phyloP scores from a whole-genome alignment of 2,113 vertebrate species.

The Spea multiplicata region DNA sequence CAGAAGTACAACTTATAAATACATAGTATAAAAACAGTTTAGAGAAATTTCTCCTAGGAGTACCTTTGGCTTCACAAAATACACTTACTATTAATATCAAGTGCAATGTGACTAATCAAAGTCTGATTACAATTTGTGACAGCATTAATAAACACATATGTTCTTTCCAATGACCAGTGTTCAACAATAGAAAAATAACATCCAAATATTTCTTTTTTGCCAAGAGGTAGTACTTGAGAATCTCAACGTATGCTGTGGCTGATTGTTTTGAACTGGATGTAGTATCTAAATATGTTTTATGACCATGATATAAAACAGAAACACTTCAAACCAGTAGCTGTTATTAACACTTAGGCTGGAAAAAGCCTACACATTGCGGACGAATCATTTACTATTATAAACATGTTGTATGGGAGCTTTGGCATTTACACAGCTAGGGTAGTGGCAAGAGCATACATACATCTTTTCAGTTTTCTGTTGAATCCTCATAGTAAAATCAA shows the following conservation, averaged over 20 bases:
- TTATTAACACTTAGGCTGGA: no score
- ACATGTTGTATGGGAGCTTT: not conserved
- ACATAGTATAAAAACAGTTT: not conserved
- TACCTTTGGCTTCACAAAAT: not conserved
- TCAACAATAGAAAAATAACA: slow-evolving; percentile 12
- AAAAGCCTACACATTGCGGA: not conserved
- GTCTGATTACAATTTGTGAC: slow-evolving; percentile 29
- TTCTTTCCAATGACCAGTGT: slow-evolving; percentile 29
- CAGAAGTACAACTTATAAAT: not conserved
- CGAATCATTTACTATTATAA: not conserved
- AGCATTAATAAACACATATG: slow-evolving; percentile 22
- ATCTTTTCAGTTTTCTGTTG: no score
- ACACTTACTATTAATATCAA: slow-evolving; percentile 3
- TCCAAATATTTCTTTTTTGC: slow-evolving; percentile 16
- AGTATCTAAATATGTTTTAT: not conserved
- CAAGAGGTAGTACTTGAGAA: slow-evolving; percentile 31
- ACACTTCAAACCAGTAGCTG: not conserved
- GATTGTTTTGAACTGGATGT: not conserved
- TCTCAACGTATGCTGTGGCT: not conserved
- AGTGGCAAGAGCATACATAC: no score
- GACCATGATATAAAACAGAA: not conserved
- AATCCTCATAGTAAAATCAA: no score
- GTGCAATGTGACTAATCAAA: not conserved
- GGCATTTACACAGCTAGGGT: not conserved
- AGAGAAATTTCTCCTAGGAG: not conserved